Evolutionary conservation across 2,797 vertebrate species (phyloP), one percentile per base, ranked within the genome.

Genomic region (Sciaenops ocellatus): DNA sequence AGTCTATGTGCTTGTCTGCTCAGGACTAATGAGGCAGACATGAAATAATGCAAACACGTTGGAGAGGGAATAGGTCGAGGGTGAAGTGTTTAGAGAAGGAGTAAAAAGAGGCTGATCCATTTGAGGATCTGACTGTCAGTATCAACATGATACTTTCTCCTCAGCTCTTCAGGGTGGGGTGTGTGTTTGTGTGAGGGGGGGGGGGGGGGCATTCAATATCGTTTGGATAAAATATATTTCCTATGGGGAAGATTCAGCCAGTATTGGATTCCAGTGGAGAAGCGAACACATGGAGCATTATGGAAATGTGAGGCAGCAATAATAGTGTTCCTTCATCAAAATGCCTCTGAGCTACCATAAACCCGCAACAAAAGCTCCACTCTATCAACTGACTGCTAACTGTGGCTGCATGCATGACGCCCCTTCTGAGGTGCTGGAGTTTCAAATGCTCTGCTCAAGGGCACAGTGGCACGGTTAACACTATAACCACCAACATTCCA

Each of bases 251-350:
- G 77, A 81, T 64, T 79, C 46, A 69, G 80, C 20, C n/a, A 26
- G 28, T 76, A 78, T 76, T 76, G 51, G 82, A 76, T 85, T 85
- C 48, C 51, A 41, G 64, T 48, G n/a, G 64, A 72, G 67, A 60
- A 61, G 73, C 52, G 0, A 83, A 74, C 57, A 72, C 70, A 50
- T 47, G 50, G 68, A 69, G 55, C 66, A 75, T 81, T 81, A 85
- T 87, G 83, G 83, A 87, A 89, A 89, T 89, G 44, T 63, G 79
- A 79, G 64, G 50, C 79, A 18, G 73, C 78, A 84, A 85, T 87
- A 82, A 84, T 64, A 69, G 51, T 70, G 68, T 80, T 76, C 56
- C 61, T 66, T 70, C 80, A 73, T 83, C 80, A 80, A 57, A 75
- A 76, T 46, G 67, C 70, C 80, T 86, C 51, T 44, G 63, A 77